phyloP scores from a whole-genome alignment of 53 echinoderm and acorn worm genomes.

The Echinarachnius parma region DNA sequence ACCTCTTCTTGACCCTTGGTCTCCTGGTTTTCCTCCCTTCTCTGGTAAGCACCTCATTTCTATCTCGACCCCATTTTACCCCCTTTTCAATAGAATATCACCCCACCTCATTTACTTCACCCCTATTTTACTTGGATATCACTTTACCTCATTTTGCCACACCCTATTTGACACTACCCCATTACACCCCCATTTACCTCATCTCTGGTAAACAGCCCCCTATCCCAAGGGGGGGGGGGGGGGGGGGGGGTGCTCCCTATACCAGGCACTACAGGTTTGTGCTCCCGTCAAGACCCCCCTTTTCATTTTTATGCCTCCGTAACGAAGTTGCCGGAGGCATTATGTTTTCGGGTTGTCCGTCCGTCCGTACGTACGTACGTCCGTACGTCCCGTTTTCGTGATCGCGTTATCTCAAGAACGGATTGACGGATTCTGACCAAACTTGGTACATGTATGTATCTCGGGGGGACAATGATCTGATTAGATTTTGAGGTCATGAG shows the following conservation, averaged over 20 bases:
- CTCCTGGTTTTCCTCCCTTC: slow-evolving; percentile 63
- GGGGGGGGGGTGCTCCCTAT: too few relatives aligned
- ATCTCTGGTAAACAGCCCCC: not conserved
- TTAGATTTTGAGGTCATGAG: too few relatives aligned
- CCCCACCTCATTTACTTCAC: not conserved
- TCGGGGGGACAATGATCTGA: too few relatives aligned
- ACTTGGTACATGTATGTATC: too few relatives aligned
- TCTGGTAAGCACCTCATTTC: slow-evolving; percentile 46
- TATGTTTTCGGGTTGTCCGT: not conserved
- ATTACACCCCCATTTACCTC: not conserved
- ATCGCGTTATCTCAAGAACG: too few relatives aligned
- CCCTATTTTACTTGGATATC: not conserved
- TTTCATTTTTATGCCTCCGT: too few relatives aligned
- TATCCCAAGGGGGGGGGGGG: not conserved
- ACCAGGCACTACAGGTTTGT: too few relatives aligned
- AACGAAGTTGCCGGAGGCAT: too few relatives aligned
- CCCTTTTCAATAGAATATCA: not conserved
- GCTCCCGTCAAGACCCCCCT: too few relatives aligned
- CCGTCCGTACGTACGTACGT: too few relatives aligned
- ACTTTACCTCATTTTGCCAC: not conserved
- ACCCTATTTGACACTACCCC: too few relatives aligned
- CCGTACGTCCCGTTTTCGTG: not conserved
- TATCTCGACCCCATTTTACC: not conserved
- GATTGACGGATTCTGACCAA: too few relatives aligned
- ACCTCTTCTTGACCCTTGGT: slow-evolving; percentile 76